Base-by-base conservation (phyloP, 1,140 invertebrate genomes). In the Pachypsylla venusta region DNA sequence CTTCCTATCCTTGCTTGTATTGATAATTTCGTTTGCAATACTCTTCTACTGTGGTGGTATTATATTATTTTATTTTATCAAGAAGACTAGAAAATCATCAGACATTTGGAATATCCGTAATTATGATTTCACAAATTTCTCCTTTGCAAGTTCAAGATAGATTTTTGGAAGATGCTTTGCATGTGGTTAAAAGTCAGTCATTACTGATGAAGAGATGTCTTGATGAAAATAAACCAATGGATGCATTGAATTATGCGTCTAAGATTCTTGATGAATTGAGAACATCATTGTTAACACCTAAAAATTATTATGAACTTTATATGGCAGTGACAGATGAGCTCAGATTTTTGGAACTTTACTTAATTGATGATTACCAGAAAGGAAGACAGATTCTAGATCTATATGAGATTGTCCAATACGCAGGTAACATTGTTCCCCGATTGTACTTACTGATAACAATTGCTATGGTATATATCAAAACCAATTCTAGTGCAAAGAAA, bases 171-270 rank as follows among this genome's bases (percentile, higher is more conserved):
- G 93, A 98, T 69, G 92, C 93, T 1, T 76, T 95, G 20, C 84
- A 84, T 54, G 79, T 87, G 48, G 94, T 98, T 2, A 93, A 93
- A 76, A 82, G 83, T 14, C 89, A 99, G 75, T 89, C 94, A 42
- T 94, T 98, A 70, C 92, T 98, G 70, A 99, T 99, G 96, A 98
- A 99, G 75, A 79, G 94, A 74, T 96, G 93, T 70, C 76, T 99
- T 62, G 93, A 98, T 73, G 95, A 92, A 75, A 81, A 84, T 14
- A 93, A 95, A 70, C 72, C 98, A 53, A 96, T 98, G 89, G 96
- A 99, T 76, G 95, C 92, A 0, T 72, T 99, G 26, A 98, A 98
- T 73, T 91, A 97, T 76, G 95, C 95, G 0, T 95, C 92, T 25
- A 90, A 89, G 14, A 98, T 99, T 93, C 75, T 99, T 0, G 87